Evolutionary conservation across 2,888 invertebrate genomes (phyloP).

Genomic region (Rugalucina vietnamica): DNA sequence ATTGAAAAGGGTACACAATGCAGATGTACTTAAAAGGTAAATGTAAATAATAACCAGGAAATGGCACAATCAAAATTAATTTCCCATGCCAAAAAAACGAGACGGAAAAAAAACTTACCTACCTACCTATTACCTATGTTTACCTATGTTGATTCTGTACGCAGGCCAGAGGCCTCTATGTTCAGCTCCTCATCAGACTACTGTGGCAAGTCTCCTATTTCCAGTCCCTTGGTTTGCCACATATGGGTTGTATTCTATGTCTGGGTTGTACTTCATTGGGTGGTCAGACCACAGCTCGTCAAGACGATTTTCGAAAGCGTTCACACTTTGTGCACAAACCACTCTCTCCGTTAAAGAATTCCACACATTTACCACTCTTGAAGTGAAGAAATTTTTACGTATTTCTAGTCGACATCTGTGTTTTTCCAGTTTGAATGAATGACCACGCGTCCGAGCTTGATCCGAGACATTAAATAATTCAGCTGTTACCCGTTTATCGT

Average conservation of each 20-base stretch:
- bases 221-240: neutral
- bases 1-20: too few species aligned
- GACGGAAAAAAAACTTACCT: too few species aligned
- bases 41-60: too few species aligned
- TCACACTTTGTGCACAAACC: neutral
- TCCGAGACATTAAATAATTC: neutral
- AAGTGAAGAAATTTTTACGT: neutral
- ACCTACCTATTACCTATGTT: conserved; percentile 3
- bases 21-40: too few species aligned
- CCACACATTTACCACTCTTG: neutral
- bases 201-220: neutral
- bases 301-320: neutral
- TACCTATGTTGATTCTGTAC: conserved; percentile 8
- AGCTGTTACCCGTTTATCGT: neutral
- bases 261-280: neutral
- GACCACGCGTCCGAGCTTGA: conserved; percentile 4
- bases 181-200: neutral
- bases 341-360: conserved; percentile 5
- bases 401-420: neutral
- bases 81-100: too few species aligned
- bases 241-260: neutral
- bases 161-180: conserved; percentile 7
- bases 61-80: too few species aligned
- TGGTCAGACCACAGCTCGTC: neutral
- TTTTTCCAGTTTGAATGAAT: neutral